Conservation (phyloP, 2,888 invertebrate genomes). For the Lobophora halterata region DNA sequence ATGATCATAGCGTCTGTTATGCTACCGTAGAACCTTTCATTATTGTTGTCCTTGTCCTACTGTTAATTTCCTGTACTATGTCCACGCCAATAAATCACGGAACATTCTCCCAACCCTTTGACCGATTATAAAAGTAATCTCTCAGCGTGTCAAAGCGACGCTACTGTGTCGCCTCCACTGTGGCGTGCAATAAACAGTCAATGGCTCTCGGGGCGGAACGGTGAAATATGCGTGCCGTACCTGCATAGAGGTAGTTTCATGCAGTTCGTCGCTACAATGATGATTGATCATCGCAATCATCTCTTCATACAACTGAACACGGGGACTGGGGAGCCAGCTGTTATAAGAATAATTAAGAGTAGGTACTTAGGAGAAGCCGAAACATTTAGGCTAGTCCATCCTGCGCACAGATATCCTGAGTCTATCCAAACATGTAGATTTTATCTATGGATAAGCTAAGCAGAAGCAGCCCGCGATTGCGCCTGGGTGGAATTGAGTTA, state of each 20-base stretch:
- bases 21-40: slow-evolving; percentile 1
- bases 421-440: no score
- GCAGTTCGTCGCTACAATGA: slow-evolving; percentile 8
- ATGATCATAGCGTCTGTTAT: no score
- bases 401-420: no score
- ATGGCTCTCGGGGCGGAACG: slow-evolving; percentile 27
- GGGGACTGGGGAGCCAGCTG: no score
- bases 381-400: no score
- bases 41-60: background rate
- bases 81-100: slow-evolving; percentile 40
- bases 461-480: no score
- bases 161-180: slow-evolving; percentile 22
- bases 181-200: slow-evolving; percentile 25
- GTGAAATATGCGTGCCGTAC: slow-evolving; percentile 27
- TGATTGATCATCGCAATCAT: background rate
- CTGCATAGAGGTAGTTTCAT: no score
- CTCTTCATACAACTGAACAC: no score
- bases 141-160: slow-evolving; percentile 20
- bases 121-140: slow-evolving; percentile 17
- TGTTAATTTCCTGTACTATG: slow-evolving; percentile 17
- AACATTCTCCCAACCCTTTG: slow-evolving; percentile 20
- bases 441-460: no score
- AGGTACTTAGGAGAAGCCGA: no score
- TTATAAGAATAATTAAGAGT: no score
- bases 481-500: no score